phyloP scores from a whole-genome alignment of 1,140 invertebrate genomes.

The Laupala kohalensis region DNA sequence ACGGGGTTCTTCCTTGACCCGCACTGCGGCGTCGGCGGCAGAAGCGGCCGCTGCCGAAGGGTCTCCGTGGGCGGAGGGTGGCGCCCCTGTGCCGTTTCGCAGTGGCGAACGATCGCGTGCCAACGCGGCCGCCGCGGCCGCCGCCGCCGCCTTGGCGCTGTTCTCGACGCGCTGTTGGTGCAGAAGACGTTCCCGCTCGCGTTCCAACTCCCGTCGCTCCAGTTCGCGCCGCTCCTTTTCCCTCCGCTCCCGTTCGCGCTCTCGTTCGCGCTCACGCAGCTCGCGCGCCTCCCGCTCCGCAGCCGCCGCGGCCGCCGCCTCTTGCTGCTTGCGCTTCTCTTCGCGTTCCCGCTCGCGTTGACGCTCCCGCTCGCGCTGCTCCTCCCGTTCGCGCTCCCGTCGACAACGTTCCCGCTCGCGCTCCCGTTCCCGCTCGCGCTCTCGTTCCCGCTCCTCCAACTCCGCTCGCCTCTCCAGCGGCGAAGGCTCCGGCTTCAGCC shows the following conservation, averaged over 20 bases:
- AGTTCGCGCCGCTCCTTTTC: constrained; percentile 9
- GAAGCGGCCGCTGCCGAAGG: constrained; percentile 25
- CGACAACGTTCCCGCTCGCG: constrained; percentile 32
- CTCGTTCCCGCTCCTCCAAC: constrained; percentile 42
- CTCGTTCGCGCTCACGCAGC: constrained; percentile 35
- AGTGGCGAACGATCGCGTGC: constrained; percentile 50
- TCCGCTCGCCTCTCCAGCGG: constrained; percentile 41
- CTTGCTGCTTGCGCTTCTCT: constrained; percentile 11
- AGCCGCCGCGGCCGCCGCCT: constrained; percentile 27
- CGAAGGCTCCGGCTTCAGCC: constrained; percentile 49
- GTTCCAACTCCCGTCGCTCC: constrained; percentile 27
- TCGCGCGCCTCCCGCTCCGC: constrained; percentile 38
- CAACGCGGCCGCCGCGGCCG: not conserved
- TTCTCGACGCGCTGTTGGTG: constrained; percentile 20
- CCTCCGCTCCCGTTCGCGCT: constrained; percentile 36
- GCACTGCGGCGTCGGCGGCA: constrained; percentile 32
- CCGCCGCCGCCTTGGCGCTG: constrained; percentile 25
- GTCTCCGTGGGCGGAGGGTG: constrained; percentile 23
- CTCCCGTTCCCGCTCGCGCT: constrained; percentile 22
- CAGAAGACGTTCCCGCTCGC: constrained; percentile 37
- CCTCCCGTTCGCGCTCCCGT: constrained; percentile 32
- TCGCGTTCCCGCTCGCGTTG: constrained; percentile 33
- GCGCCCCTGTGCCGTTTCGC: constrained; percentile 42
- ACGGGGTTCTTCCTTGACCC: constrained; percentile 48
- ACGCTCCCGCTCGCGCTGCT: constrained; percentile 30